These are phyloP conservation scores for Blastobasis adustella DNA, from an alignment of 2,888 invertebrate genomes.

Conservation along the genomic window DNA sequence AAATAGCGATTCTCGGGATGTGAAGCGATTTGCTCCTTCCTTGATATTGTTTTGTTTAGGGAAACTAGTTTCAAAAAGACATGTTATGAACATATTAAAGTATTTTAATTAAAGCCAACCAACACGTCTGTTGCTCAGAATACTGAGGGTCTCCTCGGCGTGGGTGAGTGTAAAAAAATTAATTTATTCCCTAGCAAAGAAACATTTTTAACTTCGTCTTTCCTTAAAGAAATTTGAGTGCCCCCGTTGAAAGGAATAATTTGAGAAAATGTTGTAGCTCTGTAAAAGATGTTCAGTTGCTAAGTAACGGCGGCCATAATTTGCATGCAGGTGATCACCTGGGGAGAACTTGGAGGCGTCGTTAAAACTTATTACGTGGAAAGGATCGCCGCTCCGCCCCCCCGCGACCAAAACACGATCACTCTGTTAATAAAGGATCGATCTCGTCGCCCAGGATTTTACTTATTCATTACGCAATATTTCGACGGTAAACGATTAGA, in stretches of 20 bases:
- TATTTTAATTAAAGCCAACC: no score
- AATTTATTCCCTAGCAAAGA: conserved; percentile 39
- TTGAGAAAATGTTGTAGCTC: conserved; percentile 22
- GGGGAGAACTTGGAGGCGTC: conserved; percentile 31
- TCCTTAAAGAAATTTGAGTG: conserved; percentile 25
- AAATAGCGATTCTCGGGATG: no score
- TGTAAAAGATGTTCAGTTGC: conserved; percentile 25
- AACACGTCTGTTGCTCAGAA: no score
- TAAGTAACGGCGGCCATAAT: conserved; percentile 26
- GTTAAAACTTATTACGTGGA: conserved; percentile 38
- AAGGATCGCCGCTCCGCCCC: conserved; percentile 10
- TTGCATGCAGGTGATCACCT: conserved; percentile 39
- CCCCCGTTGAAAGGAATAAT: conserved; percentile 27
- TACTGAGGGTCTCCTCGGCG: no score
- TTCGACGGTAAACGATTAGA: no score
- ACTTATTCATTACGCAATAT: background rate
- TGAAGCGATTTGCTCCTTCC: no score
- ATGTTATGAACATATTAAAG: no score
- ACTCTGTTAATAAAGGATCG: conserved; percentile 12
- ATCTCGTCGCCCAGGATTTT: background rate
- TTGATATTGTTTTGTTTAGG: no score
- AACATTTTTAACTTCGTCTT: conserved; percentile 36
- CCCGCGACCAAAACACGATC: conserved; percentile 19
- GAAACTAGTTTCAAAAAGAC: no score
- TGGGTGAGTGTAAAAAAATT: conserved; percentile 26